Evolutionary conservation across 1,140 invertebrate species (phyloP).

Genomic region (Euglossa dilemma): DNA sequence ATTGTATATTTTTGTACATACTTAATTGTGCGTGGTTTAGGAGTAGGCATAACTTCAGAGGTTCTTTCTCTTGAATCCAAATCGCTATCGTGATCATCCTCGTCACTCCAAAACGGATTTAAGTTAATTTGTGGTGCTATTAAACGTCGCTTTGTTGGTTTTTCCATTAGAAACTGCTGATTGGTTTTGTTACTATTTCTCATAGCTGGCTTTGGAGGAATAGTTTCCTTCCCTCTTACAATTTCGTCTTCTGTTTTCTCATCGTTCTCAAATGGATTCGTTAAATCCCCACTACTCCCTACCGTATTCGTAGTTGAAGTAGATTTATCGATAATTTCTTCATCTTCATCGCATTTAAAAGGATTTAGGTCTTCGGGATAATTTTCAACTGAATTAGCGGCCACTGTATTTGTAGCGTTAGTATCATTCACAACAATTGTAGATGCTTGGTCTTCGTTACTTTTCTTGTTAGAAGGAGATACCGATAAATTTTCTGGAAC

Average conservation of each 20-base stretch:
- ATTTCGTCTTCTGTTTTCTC: constrained; percentile 81
- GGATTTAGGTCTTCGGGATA: constrained; percentile 93
- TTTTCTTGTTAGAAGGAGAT: not conserved
- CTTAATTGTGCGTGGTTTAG: constrained; percentile 83
- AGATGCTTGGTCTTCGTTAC: not conserved
- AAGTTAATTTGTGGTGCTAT: constrained; percentile 81
- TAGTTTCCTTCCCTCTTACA: not conserved
- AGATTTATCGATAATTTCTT: constrained; percentile 18
- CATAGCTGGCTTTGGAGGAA: constrained; percentile 65
- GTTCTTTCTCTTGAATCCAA: constrained; percentile 43
- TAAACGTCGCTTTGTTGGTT: constrained; percentile 73
- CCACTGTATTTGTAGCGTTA: not conserved
- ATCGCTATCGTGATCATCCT: constrained; percentile 83
- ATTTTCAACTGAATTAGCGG: constrained; percentile 56
- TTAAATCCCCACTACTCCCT: constrained; percentile 70
- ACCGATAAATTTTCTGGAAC: not conserved
- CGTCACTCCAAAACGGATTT: constrained; percentile 89
- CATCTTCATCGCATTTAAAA: constrained; percentile 87
- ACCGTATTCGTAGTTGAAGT: not conserved
- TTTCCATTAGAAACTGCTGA: constrained; percentile 34
- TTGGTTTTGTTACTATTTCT: constrained; percentile 65
- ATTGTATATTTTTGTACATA: constrained; percentile 66
- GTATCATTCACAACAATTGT: not conserved
- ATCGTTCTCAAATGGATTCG: constrained; percentile 89
- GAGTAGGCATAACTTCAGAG: constrained; percentile 78